phyloP scores from a whole-genome alignment of 2,888 invertebrate species.

The Thysanoteuthis rhombus region DNA sequence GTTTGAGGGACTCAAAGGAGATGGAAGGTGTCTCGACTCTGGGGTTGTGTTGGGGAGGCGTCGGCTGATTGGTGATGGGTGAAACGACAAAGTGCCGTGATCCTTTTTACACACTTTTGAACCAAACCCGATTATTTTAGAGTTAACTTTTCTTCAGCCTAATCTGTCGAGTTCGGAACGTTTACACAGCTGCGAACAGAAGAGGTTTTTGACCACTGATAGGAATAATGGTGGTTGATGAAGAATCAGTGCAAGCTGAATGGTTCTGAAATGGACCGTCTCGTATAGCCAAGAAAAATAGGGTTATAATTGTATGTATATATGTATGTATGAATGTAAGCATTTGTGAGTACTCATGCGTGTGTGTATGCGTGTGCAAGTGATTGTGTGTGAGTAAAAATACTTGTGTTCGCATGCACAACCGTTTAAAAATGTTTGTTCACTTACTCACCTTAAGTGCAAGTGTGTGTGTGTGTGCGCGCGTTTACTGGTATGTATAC shows the following conservation, averaged over 20 bases:
- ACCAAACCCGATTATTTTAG: not conserved
- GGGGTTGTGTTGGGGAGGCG: not conserved
- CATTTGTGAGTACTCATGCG: too few species aligned
- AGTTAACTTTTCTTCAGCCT: not conserved
- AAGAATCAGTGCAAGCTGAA: not conserved
- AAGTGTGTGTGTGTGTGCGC: too few species aligned
- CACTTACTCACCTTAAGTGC: too few species aligned
- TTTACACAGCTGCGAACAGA: not conserved
- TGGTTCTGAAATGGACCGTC: not conserved
- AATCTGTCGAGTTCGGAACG: not conserved
- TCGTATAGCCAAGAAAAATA: not conserved
- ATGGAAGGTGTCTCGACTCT: not conserved
- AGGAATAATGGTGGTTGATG: not conserved
- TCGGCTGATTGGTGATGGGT: not conserved
- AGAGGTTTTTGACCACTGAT: not conserved
- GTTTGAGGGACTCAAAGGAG: not conserved
- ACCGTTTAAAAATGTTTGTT: too few species aligned
- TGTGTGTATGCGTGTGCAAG: too few species aligned
- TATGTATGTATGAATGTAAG: too few species aligned
- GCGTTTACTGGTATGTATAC: too few species aligned
- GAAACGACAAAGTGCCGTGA: not conserved
- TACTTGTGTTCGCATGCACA: too few species aligned
- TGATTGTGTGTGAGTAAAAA: too few species aligned
- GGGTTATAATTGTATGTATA: too few species aligned
- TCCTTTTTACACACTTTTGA: conserved; percentile 12